Conservation (phyloP, 2,888 invertebrate species). For the Acrobasis suavella region DNA sequence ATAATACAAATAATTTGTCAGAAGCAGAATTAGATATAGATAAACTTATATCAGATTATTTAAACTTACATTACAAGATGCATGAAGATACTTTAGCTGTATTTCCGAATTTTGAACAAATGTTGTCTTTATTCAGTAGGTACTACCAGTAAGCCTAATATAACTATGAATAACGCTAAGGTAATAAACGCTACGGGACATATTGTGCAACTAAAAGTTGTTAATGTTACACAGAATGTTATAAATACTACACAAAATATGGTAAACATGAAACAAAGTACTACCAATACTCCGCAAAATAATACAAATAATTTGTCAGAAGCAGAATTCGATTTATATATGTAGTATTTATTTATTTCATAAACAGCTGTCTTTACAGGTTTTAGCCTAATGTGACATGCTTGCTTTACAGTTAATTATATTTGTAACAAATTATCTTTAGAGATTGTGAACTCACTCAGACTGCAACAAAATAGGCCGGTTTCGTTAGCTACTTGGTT, state of each 20-base stretch:
- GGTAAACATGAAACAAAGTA: neutral
- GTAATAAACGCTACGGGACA: conserved; percentile 4
- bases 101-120: neutral
- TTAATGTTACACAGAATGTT: neutral
- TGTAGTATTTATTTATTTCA: too few relatives aligned
- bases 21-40: too few relatives aligned
- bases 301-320: neutral
- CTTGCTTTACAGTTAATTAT: too few relatives aligned
- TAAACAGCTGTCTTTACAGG: too few relatives aligned
- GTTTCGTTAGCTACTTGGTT: too few relatives aligned
- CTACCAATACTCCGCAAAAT: neutral
- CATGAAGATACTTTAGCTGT: neutral
- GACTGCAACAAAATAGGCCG: too few relatives aligned
- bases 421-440: too few relatives aligned
- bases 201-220: neutral
- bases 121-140: too few relatives aligned
- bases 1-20: neutral
- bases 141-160: neutral
- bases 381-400: too few relatives aligned
- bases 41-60: neutral
- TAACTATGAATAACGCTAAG: neutral
- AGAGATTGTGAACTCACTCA: too few relatives aligned
- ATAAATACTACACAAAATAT: neutral
- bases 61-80: neutral
- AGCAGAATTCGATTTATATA: too few relatives aligned